phyloP scores from a whole-genome alignment of 2,888 invertebrate genomes.

The Microchrysa polita region DNA sequence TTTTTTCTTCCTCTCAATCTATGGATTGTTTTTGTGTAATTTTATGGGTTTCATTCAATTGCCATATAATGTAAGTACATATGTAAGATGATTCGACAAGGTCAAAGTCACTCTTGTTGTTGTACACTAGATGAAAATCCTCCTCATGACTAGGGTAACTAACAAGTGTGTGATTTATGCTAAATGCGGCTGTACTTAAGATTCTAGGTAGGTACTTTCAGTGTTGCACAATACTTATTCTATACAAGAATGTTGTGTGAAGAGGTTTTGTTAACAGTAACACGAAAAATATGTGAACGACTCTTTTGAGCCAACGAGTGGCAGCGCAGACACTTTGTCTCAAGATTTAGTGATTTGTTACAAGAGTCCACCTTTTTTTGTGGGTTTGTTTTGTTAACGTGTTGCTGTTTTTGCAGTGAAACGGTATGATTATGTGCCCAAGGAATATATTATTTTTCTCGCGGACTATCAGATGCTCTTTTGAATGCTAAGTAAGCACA shows the following conservation, averaged over 20 bases:
- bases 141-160: too few relatives aligned
- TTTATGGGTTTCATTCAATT: too few relatives aligned
- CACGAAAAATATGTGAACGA: conserved; percentile 6
- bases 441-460: too few relatives aligned
- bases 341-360: not conserved
- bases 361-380: not conserved
- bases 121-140: not conserved
- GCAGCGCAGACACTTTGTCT: conserved; percentile 28
- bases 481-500: conserved; percentile 38
- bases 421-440: too few relatives aligned
- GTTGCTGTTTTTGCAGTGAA: too few relatives aligned
- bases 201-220: not conserved
- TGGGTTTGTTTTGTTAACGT: not conserved
- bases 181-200: not conserved
- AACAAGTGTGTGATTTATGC: too few relatives aligned
- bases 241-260: too few relatives aligned
- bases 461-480: conserved; percentile 6
- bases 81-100: conserved; percentile 18
- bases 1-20: too few relatives aligned
- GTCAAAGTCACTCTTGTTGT: conserved; percentile 29
- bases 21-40: too few relatives aligned
- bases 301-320: too few relatives aligned
- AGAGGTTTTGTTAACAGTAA: conserved; percentile 26
- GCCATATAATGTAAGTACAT: too few relatives aligned
- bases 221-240: conserved; percentile 4